phyloP scores from a whole-genome alignment of 2,113 vertebrate genomes.

The Canis aureus region DNA sequence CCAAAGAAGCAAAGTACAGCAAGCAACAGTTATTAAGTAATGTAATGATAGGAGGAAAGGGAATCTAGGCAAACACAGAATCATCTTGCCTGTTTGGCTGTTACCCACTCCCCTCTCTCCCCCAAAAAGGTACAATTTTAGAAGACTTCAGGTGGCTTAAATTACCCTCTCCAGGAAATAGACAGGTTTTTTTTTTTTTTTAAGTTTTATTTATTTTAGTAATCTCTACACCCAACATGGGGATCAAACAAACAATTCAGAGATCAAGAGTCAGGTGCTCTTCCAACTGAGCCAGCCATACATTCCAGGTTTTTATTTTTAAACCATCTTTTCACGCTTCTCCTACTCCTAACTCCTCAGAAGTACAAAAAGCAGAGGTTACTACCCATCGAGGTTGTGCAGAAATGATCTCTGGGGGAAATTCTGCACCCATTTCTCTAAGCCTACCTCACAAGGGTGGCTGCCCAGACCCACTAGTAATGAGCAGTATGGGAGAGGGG shows the following conservation, averaged over 20 bases:
- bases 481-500: background rate
- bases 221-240: background rate
- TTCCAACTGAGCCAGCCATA: background rate
- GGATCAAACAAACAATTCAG: background rate
- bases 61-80: background rate
- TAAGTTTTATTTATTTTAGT: background rate
- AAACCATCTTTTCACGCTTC: background rate
- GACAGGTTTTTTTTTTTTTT: background rate
- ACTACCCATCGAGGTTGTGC: background rate
- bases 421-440: background rate
- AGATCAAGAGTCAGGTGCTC: background rate
- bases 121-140: background rate
- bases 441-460: background rate
- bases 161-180: background rate
- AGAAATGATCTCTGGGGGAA: background rate
- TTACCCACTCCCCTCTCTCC: too few species aligned
- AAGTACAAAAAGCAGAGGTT: background rate
- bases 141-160: background rate
- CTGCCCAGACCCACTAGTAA: background rate
- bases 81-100: background rate
- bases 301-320: background rate
- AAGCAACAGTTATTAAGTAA: background rate
- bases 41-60: background rate
- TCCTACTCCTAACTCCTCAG: background rate
- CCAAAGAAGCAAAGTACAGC: background rate